Conservation (phyloP, 2,888 invertebrate species). For the Panopea generosa region DNA sequence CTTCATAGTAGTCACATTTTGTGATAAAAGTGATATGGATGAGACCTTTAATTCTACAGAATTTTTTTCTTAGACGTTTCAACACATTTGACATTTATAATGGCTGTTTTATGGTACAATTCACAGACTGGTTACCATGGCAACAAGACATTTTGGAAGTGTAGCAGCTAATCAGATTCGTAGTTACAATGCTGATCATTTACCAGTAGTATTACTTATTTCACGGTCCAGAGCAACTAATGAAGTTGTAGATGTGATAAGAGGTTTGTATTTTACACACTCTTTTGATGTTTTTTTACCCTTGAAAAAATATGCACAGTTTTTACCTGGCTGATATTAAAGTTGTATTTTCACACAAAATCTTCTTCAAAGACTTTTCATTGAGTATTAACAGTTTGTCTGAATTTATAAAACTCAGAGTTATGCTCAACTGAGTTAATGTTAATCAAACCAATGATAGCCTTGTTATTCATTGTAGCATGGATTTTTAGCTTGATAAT, state of each 20-base stretch:
- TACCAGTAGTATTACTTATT: conserved; percentile 95
- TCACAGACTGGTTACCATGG: conserved; percentile 80
- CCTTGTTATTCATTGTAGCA: too few species aligned
- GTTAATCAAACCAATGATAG: too few species aligned
- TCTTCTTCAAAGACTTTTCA: background rate
- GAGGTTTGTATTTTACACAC: conserved; percentile 88
- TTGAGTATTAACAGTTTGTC: too few species aligned
- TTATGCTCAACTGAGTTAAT: too few species aligned
- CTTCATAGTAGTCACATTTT: too few species aligned
- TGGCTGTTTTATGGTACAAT: too few species aligned
- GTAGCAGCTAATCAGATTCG: conserved; percentile 94
- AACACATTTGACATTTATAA: too few species aligned
- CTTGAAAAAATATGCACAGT: conserved; percentile 74
- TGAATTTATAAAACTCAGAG: too few species aligned
- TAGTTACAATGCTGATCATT: conserved; percentile 93
- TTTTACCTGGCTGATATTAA: background rate
- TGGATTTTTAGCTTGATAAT: too few species aligned
- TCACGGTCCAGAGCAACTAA: conserved; percentile 95
- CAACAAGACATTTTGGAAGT: conserved; percentile 88
- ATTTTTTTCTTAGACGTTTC: too few species aligned
- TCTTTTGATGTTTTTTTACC: background rate
- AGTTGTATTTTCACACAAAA: background rate
- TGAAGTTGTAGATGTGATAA: conserved; percentile 95
- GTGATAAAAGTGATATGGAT: too few species aligned
- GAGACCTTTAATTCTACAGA: too few species aligned